Percentiles rank a stretch among this genome's conserved stretches.
These are phyloP conservation scores for Xylota segnis DNA, from an alignment of 2,888 invertebrate species.

Conservation along the genomic window DNA sequence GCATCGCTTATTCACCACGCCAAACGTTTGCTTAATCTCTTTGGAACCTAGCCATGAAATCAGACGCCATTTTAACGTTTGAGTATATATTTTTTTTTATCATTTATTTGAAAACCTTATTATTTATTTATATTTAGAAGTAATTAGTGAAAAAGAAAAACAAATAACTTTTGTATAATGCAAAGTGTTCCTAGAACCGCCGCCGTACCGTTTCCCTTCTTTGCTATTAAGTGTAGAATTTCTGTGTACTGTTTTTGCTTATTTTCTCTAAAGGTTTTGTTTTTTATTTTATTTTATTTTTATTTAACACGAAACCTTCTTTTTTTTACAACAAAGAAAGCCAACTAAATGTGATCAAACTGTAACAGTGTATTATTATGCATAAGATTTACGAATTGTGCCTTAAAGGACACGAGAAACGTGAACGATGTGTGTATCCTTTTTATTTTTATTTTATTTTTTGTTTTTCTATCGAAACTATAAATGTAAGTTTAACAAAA, in stretches of 20 bases:
- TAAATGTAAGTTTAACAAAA: slow-evolving; percentile 10
- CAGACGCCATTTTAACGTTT: slow-evolving; percentile 51
- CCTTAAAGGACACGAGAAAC: no score
- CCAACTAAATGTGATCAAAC: slow-evolving; percentile 70
- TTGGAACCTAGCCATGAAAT: slow-evolving; percentile 64
- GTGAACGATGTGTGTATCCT: slow-evolving; percentile 3
- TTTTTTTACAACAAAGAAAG: slow-evolving; percentile 34
- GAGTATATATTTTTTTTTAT: slow-evolving; percentile 23
- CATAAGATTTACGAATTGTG: slow-evolving; percentile 36
- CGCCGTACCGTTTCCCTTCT: slow-evolving; percentile 25
- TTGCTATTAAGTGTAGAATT: slow-evolving; percentile 19
- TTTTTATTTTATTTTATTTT: no score
- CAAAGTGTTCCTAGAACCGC: slow-evolving; percentile 53
- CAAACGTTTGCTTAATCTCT: slow-evolving; percentile 69
- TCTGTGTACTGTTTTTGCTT: background rate
- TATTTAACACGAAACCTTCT: background rate
- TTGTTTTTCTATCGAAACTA: slow-evolving; percentile 30
- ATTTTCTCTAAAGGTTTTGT: slow-evolving; percentile 13
- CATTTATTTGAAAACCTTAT: slow-evolving; percentile 4
- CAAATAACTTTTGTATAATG: slow-evolving; percentile 21
- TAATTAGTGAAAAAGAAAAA: slow-evolving; percentile 12
- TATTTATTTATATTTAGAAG: slow-evolving; percentile 68
- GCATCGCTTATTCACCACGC: slow-evolving; percentile 35
- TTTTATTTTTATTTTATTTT: slow-evolving; percentile 24
- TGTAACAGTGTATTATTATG: slow-evolving; percentile 74